A percentile compares a stretch with the other conserved stretches of the same genome.
These are phyloP conservation scores for Enteromius trimaculatus DNA, from an alignment of 2,797 vertebrate species.

Conservation along the genomic window DNA sequence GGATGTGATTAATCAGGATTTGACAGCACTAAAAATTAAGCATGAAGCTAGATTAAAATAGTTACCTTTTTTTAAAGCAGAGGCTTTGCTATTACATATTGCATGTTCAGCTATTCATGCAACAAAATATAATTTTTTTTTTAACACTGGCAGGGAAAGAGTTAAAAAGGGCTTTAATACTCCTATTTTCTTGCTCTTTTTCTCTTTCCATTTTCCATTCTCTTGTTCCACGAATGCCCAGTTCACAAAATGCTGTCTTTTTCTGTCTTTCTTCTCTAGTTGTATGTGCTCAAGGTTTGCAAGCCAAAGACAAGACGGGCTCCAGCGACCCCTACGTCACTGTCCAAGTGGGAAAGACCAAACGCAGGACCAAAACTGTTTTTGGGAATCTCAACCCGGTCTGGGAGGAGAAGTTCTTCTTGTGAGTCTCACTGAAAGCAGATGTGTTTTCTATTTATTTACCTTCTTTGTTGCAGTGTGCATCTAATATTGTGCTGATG, in stretches of 20 bases:
- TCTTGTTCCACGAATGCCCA: not conserved
- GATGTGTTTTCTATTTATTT: not conserved
- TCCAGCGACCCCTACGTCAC: slow-evolving; percentile 98
- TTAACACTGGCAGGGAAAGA: no score
- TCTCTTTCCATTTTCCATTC: no score
- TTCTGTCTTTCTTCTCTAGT: slow-evolving; percentile 76
- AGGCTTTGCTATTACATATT: no score
- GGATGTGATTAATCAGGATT: no score
- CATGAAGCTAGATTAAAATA: no score
- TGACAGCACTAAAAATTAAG: no score
- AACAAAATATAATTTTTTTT: no score
- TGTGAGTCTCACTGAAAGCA: slow-evolving; percentile 83
- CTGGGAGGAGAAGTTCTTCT: slow-evolving; percentile 97
- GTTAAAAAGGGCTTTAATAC: no score
- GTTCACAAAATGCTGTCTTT: not conserved
- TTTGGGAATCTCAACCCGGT: slow-evolving; percentile 97
- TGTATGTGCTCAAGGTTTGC: slow-evolving; percentile 94
- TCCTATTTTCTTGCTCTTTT: no score
- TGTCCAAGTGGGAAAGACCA: slow-evolving; percentile 97
- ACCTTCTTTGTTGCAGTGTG: not conserved
- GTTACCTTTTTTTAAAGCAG: no score
- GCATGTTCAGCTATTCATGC: no score
- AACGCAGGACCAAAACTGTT: slow-evolving; percentile 95
- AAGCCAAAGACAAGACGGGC: slow-evolving; percentile 98
- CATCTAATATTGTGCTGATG: not conserved